Conservation (phyloP, 2,113 vertebrate genomes). For the Microtus montanus region DNA sequence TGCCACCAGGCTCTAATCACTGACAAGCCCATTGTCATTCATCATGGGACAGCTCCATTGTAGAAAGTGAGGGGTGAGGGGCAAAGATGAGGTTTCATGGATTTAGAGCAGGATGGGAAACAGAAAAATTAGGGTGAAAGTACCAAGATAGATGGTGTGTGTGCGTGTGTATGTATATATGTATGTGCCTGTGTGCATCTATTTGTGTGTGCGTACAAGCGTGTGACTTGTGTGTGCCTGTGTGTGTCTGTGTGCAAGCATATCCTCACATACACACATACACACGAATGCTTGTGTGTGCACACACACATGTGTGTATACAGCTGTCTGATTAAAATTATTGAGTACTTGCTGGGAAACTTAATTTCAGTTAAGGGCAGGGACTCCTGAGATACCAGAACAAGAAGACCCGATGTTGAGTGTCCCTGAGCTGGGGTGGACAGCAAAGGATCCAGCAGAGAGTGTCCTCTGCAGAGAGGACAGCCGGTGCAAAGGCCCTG, state of each 20-base stretch:
- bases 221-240: background rate
- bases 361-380: background rate
- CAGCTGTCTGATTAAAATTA: background rate
- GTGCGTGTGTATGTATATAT: rapidly evolving
- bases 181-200: background rate
- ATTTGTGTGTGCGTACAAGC: background rate
- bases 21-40: too few relatives aligned
- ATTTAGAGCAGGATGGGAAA: too few relatives aligned
- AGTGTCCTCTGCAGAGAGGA: background rate
- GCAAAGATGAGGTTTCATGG: too few relatives aligned
- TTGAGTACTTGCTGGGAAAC: background rate
- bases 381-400: background rate
- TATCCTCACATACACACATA: too few relatives aligned
- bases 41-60: too few relatives aligned
- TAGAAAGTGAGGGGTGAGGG: too few relatives aligned
- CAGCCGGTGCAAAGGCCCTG: background rate
- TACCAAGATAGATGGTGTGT: background rate
- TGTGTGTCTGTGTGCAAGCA: background rate
- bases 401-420: background rate
- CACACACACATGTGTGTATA: background rate
- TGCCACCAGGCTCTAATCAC: background rate
- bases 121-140: too few relatives aligned
- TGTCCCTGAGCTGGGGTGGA: background rate
- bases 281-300: background rate
- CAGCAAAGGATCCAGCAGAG: rapidly evolving